Evolutionary conservation across 1,140 invertebrate genomes (phyloP), one percentile per base, ranked within the genome.

Genomic region (Drosophila elegans): DNA sequence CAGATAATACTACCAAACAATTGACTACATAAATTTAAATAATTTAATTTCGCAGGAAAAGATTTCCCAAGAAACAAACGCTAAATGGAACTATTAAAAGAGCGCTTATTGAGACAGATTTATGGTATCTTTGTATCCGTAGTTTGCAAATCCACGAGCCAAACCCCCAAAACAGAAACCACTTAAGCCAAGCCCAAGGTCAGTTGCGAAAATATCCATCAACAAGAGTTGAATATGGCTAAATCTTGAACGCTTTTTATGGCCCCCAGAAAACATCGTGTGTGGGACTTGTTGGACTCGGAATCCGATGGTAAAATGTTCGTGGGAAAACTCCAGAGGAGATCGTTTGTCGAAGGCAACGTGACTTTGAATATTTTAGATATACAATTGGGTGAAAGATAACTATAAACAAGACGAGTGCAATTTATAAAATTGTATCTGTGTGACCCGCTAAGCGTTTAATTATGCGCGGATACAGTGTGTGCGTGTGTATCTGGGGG

Each of bases 311-410:
- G 59, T 54, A 64, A 74, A 44, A 56, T 29, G 59, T 55, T 59
- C 74, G 74, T 77, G 74, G 74, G 74, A 77, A 77, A 77, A 51
- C 42, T 60, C 27, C 10, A 53, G 34, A 51, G 9, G 36, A 66
- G 60, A 75, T 76, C 61, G 39, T 49, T 45, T 39, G 52, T 41
- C 36, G 56, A 59, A 77, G 51, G 21, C 64, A 53, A 77, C 74
- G 74, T 77, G 74, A 77, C 74, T 77, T 77, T 77, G 74, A 77
- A 77, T 77, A 77, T 77, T 77, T 77, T 77, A 62, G 56, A 56
- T 7, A 51, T 12, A 51, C 56, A 76, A 76, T 57, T 69, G 29
- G 41, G 3, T 38, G 12, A 63, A 34, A 41, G 29, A 51, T 56
- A 74, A 57, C 73, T 44, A 68, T 77, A 55, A 56, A 55, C 45